phyloP scores from a whole-genome alignment of 30 jellyfish, hydroid and myxozoan genomes.

The Mastigias papua region DNA sequence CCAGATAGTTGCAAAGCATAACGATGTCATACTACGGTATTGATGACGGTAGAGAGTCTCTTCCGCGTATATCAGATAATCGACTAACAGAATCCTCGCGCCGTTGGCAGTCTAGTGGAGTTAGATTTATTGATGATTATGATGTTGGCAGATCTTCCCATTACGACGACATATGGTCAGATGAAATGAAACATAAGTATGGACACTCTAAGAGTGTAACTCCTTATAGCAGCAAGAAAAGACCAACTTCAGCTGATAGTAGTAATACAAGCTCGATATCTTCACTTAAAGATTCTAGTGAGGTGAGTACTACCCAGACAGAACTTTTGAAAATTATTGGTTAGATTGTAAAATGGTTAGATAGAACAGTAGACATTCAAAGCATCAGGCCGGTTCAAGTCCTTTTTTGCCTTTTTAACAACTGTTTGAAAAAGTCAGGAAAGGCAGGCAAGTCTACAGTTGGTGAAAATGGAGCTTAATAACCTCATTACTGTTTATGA shows the following conservation, averaged over 20 bases:
- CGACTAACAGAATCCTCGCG: slow-evolving; percentile 48
- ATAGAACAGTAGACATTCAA: no score
- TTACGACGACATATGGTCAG: slow-evolving; percentile 57
- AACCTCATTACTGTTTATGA: no score
- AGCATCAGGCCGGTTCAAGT: no score
- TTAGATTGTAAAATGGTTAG: no score
- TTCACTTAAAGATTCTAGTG: slow-evolving; percentile 20
- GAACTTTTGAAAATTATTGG: no score
- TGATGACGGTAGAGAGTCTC: slow-evolving; percentile 29
- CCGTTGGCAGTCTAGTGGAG: slow-evolving; percentile 21
- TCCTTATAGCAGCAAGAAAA: slow-evolving; percentile 1
- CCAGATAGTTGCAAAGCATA: background rate
- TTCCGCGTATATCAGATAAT: slow-evolving; percentile 51
- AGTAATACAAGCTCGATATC: slow-evolving; percentile 57
- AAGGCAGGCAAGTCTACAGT: no score
- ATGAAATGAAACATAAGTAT: slow-evolving; percentile 20
- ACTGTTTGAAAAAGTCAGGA: no score
- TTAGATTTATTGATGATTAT: slow-evolving; percentile 54
- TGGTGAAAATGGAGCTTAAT: no score
- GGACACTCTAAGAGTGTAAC: slow-evolving; percentile 15
- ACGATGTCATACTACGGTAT: slow-evolving; percentile 48
- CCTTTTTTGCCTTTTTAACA: no score
- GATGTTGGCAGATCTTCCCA: slow-evolving; percentile 4
- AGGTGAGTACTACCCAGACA: slow-evolving; percentile 21
- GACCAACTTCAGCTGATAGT: slow-evolving; percentile 68